Conservation (phyloP, 2,888 invertebrate genomes). For the Cetonia aurata region DNA sequence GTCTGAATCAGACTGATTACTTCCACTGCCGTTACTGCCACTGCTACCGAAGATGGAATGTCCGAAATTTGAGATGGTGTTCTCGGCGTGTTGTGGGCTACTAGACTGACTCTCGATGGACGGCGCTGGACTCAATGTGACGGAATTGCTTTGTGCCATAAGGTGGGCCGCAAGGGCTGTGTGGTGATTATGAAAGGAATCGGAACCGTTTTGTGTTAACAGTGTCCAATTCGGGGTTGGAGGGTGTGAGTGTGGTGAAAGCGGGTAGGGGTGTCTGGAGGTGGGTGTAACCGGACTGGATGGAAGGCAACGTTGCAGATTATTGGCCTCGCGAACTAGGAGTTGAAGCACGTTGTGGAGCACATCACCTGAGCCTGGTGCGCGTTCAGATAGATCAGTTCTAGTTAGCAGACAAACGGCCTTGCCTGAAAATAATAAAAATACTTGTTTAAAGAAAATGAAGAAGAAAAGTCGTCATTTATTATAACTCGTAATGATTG, state of each 20-base stretch:
- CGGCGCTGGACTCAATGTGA: constrained; percentile 91
- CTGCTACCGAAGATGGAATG: constrained; percentile 66
- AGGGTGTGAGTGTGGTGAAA: constrained; percentile 85
- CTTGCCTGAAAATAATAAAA: constrained; percentile 74
- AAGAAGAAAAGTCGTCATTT: not conserved
- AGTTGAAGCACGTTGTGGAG: constrained; percentile 93
- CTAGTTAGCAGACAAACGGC: constrained; percentile 92
- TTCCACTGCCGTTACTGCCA: constrained; percentile 68
- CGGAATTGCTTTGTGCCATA: constrained; percentile 85
- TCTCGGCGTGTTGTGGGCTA: constrained; percentile 83
- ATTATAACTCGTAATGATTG: too few relatives aligned
- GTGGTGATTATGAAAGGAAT: constrained; percentile 64
- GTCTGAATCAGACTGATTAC: constrained; percentile 86
- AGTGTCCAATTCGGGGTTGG: constrained; percentile 81
- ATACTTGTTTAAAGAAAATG: not conserved
- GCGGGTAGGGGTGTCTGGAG: constrained; percentile 78
- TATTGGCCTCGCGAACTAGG: constrained; percentile 84
- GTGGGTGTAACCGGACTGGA: constrained; percentile 87
- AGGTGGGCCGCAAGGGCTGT: constrained; percentile 77
- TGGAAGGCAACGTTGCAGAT: constrained; percentile 83
- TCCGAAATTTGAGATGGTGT: constrained; percentile 60
- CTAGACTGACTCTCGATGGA: constrained; percentile 90
- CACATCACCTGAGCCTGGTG: constrained; percentile 94
- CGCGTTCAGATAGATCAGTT: constrained; percentile 90
- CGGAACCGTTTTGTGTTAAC: constrained; percentile 64